Percentiles rank a stretch among this genome's conserved stretches.
These are phyloP conservation scores for Umimayanthus kanabou DNA, from an alignment of 92 coral and sea anemone species.

Conservation along the genomic window DNA sequence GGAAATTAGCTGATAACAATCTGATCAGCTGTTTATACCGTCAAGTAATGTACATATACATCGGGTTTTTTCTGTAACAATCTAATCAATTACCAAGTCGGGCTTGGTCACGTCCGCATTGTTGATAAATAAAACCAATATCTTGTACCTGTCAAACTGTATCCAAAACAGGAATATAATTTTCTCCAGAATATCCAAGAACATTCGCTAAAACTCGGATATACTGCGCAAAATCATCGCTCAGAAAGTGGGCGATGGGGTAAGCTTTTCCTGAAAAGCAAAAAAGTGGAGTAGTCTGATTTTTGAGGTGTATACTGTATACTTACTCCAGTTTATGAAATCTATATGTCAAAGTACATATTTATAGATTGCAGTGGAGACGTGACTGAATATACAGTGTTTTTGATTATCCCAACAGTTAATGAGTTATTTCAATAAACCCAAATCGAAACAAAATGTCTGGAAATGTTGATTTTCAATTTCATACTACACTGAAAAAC, in stretches of 20 bases:
- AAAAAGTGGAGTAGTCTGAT: too few relatives aligned
- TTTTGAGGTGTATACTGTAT: too few relatives aligned
- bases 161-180: not conserved
- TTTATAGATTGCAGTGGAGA: not conserved
- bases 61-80: not conserved
- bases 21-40: conserved; percentile 15
- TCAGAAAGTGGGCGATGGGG: not conserved
- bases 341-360: not conserved
- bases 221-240: not conserved
- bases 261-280: too few relatives aligned
- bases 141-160: not conserved
- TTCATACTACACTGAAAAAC: not conserved
- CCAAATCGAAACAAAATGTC: not conserved
- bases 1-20: not conserved
- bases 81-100: not conserved
- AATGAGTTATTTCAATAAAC: not conserved
- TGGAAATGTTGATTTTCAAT: not conserved
- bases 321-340: too few relatives aligned
- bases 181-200: not conserved
- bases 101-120: conserved; percentile 12
- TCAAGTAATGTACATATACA: not conserved
- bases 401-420: not conserved
- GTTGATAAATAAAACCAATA: not conserved
- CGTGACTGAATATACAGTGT: not conserved
- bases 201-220: not conserved